Conservation (phyloP, 2,888 invertebrate species). For the Cepaea hortensis region DNA sequence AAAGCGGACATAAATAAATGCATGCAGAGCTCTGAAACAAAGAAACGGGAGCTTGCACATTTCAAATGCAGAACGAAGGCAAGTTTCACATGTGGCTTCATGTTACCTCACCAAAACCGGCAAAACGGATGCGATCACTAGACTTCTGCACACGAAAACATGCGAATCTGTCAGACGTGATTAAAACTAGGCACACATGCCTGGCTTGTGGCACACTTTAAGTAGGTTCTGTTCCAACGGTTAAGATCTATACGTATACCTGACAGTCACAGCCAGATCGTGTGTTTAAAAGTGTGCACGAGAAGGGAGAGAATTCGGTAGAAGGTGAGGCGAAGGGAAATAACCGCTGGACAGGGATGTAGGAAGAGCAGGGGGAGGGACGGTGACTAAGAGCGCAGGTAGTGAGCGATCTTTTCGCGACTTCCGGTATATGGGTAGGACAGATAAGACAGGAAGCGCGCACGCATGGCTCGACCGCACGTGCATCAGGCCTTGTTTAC, state of each 20-base stretch:
- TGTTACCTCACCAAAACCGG: neutral
- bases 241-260: neutral
- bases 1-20: too few relatives aligned
- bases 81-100: too few relatives aligned
- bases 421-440: slow-evolving; percentile 43
- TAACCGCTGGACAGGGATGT: neutral
- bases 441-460: slow-evolving; percentile 43
- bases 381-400: neutral
- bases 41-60: too few relatives aligned
- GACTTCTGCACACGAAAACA: neutral
- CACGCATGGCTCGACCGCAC: slow-evolving; percentile 20
- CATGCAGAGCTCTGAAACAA: too few relatives aligned
- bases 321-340: too few relatives aligned
- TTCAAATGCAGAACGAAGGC: too few relatives aligned
- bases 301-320: too few relatives aligned
- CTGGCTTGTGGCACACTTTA: neutral
- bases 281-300: too few relatives aligned
- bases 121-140: neutral
- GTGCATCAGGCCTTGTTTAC: slow-evolving; percentile 37
- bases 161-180: slow-evolving; percentile 15
- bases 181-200: slow-evolving; percentile 18
- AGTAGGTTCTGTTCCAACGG: neutral
- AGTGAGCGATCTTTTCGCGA: slow-evolving; percentile 24
- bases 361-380: neutral
- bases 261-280: neutral